Conservation (phyloP, 1,140 invertebrate genomes). For the Lordiphosa stackelbergi region DNA sequence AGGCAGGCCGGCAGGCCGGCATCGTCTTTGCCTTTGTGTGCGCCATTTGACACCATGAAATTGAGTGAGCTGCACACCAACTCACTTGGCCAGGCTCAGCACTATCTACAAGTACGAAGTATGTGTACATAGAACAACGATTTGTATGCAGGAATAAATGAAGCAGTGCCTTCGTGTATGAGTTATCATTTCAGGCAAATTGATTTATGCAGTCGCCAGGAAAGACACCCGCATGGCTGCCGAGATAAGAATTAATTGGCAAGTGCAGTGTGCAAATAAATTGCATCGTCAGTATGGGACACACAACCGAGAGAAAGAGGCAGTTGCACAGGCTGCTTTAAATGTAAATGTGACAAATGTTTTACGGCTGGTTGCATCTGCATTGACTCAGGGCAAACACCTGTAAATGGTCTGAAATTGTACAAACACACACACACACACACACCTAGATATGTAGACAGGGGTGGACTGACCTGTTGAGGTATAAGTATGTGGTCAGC, state of each 20-base stretch:
- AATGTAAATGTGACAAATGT: slow-evolving; percentile 75
- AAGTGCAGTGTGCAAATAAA: slow-evolving; percentile 72
- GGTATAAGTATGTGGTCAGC: too few species aligned
- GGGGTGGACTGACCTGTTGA: slow-evolving; percentile 12
- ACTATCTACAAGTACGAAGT: slow-evolving; percentile 22
- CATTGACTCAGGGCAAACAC: slow-evolving; percentile 70
- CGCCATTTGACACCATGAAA: slow-evolving; percentile 62
- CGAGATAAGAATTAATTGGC: slow-evolving; percentile 74
- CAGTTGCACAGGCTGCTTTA: slow-evolving; percentile 42
- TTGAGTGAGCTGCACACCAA: slow-evolving; percentile 59
- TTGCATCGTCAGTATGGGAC: slow-evolving; percentile 35
- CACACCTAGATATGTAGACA: not conserved
- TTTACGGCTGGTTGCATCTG: slow-evolving; percentile 66
- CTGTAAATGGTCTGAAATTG: slow-evolving; percentile 69
- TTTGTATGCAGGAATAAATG: slow-evolving; percentile 38
- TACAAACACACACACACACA: slow-evolving; percentile 19
- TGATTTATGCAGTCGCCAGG: slow-evolving; percentile 68
- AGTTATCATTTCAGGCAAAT: slow-evolving; percentile 65
- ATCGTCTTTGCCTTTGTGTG: slow-evolving; percentile 3
- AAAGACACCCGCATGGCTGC: slow-evolving; percentile 61
- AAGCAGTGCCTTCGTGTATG: slow-evolving; percentile 34
- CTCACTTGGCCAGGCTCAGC: slow-evolving; percentile 23
- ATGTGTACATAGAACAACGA: slow-evolving; percentile 26
- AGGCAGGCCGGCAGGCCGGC: not conserved
- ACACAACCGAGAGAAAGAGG: not conserved